Evolutionary conservation across 2,888 invertebrate species (phyloP).

Genomic region (Allolobophora icterica): DNA sequence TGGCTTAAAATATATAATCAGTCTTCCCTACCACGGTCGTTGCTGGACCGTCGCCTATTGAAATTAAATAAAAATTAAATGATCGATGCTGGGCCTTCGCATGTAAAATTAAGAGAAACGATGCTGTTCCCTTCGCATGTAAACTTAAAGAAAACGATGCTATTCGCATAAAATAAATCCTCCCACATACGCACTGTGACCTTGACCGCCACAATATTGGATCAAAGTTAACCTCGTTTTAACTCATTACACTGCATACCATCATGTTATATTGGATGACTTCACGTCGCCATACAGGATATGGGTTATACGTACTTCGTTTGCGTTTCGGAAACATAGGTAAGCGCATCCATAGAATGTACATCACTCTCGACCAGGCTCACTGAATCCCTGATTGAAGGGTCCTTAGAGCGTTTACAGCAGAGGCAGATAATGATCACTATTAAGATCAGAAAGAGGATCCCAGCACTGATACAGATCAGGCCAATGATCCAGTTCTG

Average conservation of each 20-base stretch:
- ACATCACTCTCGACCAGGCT: background rate
- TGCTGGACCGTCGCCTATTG: too few species aligned
- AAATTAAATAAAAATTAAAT: too few species aligned
- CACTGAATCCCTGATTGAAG: background rate
- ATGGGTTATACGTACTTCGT: background rate
- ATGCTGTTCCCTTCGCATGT: too few species aligned
- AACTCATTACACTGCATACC: background rate
- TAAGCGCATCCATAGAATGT: background rate
- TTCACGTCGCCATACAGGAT: background rate
- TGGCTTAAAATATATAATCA: too few species aligned
- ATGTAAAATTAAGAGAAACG: too few species aligned
- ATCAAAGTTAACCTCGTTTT: background rate
- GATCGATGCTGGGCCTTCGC: too few species aligned
- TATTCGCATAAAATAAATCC: too few species aligned
- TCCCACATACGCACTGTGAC: too few species aligned
- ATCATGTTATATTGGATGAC: background rate
- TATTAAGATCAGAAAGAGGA: background rate
- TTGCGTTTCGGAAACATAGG: background rate
- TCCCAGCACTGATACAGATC: background rate
- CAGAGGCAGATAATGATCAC: background rate
- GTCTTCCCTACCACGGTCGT: too few species aligned
- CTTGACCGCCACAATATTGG: too few species aligned
- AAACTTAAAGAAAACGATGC: too few species aligned
- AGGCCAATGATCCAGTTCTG: constrained; percentile 1
- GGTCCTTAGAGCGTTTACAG: background rate